A percentile compares a stretch with the other conserved stretches of the same genome.
Evolutionary conservation across 2,888 invertebrate species (phyloP).

Genomic region (Agrotis clavis): DNA sequence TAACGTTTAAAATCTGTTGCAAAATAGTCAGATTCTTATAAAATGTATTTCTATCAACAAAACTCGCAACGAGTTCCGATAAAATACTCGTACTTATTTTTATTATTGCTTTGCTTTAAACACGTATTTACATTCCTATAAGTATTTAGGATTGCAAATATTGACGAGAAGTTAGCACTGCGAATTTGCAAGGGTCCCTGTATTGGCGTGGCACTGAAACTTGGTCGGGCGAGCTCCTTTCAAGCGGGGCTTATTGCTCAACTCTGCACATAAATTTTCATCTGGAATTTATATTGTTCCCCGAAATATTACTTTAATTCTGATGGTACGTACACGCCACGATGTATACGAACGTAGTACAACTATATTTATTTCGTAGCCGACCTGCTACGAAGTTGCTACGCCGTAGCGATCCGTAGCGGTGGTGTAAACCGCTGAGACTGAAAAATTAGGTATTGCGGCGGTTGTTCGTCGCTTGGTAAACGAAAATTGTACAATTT

Average conservation of each 20-base stretch:
- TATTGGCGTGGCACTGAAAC: constrained; percentile 61
- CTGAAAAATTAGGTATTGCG: constrained; percentile 47
- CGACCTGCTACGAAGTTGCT: constrained; percentile 63
- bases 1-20: neutral
- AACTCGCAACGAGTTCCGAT: constrained; percentile 17
- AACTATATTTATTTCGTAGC: constrained; percentile 59
- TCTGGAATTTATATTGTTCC: constrained; percentile 69
- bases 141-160: constrained; percentile 62
- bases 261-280: constrained; percentile 71
- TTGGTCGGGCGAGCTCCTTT: constrained; percentile 61
- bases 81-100: constrained; percentile 20
- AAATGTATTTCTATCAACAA: neutral
- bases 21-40: neutral
- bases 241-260: constrained; percentile 71
- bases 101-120: constrained; percentile 19
- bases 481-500: constrained; percentile 35
- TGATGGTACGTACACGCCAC: constrained; percentile 32
- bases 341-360: too few species aligned
- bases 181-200: constrained; percentile 59
- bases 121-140: constrained; percentile 50
- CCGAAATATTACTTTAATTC: constrained; percentile 55
- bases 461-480: constrained; percentile 19
- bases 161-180: constrained; percentile 50
- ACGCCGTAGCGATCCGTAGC: constrained; percentile 57
- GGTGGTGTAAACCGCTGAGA: constrained; percentile 17